Base-by-base conservation (phyloP, 2,797 vertebrate genomes). In the Hipposideros larvatus region DNA sequence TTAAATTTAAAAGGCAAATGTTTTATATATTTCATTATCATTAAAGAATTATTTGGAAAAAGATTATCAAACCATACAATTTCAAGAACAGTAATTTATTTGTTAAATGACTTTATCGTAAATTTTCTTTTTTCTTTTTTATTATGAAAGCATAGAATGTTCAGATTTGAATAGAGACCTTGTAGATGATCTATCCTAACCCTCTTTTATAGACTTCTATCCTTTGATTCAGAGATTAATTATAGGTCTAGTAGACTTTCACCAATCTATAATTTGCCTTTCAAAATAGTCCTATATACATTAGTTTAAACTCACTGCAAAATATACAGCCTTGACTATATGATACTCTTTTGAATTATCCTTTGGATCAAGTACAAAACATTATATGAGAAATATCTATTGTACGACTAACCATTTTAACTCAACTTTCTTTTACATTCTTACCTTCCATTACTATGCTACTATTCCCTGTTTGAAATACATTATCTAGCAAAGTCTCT, bases 11-110 rank as follows among this genome's bases (percentile, higher is more conserved):
- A 85, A 28, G 37, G 0, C 19, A 95, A 71, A 57, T 93, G 51
- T 86, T 73, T 87, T 89, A 9, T 71, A 41, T 41, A 37, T 41
- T 93, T 88, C 5, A n/a, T 65, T 74, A 59, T 41, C 51, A 71
- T 68, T 92, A 91, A 92, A 75, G 7, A 75, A 51, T 79, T 34
- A 79, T 16, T 48, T 94, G 89, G 88, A 89, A 61, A 66, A 85
- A 86, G n/a, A 26, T 73, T 61, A 92, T 68, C 22, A 89, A 85
- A 41, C 22, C 6, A 48, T 63, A 48, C 0, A 48, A 18, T 48
- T 82, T 85, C 68, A 89, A 92, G 43, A 51, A 3, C 26, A 70
- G 4, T 55, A n/a, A 75, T 82, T 28, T 77, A 66, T 75, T 93
- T 71, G 16, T 92, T 70, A 87, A 57, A 63, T 82, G 22, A 5